These are phyloP conservation scores for Panopea generosa DNA, from an alignment of 2,888 invertebrate genomes.

Conservation along the genomic window DNA sequence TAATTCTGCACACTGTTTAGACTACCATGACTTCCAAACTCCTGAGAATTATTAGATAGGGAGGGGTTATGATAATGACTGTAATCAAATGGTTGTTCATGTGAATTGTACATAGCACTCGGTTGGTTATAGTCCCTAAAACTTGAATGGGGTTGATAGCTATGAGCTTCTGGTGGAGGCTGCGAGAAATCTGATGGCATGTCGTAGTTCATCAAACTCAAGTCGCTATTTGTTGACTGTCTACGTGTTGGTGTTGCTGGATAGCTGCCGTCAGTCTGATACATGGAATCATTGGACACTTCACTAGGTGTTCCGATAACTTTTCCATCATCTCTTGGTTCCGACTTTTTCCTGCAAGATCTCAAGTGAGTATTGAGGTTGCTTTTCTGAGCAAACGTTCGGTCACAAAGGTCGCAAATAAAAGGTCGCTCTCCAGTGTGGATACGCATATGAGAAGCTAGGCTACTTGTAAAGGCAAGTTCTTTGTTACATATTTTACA, in stretches of 20 bases:
- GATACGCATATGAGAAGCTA: slow-evolving; percentile 52
- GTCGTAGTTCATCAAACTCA: slow-evolving; percentile 28
- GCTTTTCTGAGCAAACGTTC: slow-evolving; percentile 54
- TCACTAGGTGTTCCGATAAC: slow-evolving; percentile 25
- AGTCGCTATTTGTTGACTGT: slow-evolving; percentile 33
- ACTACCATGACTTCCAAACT: background rate
- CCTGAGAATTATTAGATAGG: background rate
- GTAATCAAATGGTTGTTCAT: background rate
- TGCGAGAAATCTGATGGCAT: slow-evolving; percentile 37
- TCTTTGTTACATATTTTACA: slow-evolving; percentile 54
- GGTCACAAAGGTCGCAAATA: slow-evolving; percentile 41
- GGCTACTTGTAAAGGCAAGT: slow-evolving; percentile 48
- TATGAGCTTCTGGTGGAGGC: slow-evolving; percentile 12
- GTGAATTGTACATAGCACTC: background rate
- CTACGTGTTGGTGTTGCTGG: slow-evolving; percentile 3
- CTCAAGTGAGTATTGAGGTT: slow-evolving; percentile 51
- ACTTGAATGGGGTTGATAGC: slow-evolving; percentile 1
- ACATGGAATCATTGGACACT: slow-evolving; percentile 12
- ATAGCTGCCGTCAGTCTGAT: slow-evolving; percentile 9
- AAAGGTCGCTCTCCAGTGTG: slow-evolving; percentile 56
- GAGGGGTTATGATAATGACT: background rate
- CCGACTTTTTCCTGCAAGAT: slow-evolving; percentile 44
- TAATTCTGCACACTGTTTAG: background rate
- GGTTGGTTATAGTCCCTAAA: background rate
- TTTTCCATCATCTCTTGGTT: slow-evolving; percentile 28